Evolutionary conservation across 1,140 invertebrate species (phyloP).

Genomic region (Plodia interpunctella): DNA sequence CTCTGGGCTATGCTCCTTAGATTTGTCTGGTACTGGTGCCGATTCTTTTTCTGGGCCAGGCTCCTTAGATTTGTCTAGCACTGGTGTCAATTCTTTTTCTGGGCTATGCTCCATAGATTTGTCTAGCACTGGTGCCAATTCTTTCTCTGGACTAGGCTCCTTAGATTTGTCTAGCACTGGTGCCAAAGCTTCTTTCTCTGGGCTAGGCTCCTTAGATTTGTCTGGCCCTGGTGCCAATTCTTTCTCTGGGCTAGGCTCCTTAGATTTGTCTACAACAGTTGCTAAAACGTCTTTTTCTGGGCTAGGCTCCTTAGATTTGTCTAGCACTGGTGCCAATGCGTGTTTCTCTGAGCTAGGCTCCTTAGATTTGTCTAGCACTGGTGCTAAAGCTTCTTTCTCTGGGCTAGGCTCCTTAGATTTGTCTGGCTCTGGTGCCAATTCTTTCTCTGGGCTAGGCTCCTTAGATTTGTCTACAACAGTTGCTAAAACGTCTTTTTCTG

Average conservation of each 20-base stretch:
- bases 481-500: too few relatives aligned
- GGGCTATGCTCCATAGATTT: background rate
- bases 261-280: background rate
- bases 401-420: background rate
- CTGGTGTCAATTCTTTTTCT: background rate
- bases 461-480: background rate
- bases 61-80: background rate
- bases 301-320: background rate
- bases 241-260: background rate
- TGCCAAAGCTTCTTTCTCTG: too few relatives aligned
- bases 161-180: background rate
- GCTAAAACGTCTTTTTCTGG: background rate
- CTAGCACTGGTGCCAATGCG: background rate
- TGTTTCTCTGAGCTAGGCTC: background rate
- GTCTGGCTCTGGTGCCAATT: background rate
- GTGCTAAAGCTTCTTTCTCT: background rate
- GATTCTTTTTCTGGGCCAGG: background rate
- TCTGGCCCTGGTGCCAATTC: background rate
- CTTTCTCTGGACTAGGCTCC: background rate
- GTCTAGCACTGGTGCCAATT: background rate
- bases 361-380: background rate
- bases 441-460: background rate
- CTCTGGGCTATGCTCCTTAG: background rate
- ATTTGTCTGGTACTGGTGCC: background rate
- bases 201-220: background rate